Base-by-base conservation (phyloP, 2,113 vertebrate species). In the Benitochromis conjunctus region DNA sequence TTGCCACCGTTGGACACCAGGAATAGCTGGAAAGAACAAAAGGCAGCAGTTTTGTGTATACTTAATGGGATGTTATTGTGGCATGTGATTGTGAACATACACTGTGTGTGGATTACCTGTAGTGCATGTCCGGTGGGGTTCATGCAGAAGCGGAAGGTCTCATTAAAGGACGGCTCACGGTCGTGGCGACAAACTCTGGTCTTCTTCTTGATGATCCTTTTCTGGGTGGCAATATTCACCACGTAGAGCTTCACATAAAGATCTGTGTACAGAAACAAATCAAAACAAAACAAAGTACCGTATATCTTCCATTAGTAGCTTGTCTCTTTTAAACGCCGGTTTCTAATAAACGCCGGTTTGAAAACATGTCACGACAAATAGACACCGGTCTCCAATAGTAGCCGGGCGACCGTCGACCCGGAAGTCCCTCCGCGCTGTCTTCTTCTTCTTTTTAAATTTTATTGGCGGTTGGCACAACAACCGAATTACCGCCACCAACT, bases 121-220 rank as follows among this genome's bases (percentile, higher is more conserved):
- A 96, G 71, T 1, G 95, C 88, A 74, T 99, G 99, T 62, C 98
- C 99, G 0, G 97, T 96, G 83, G 99, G 98, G 95, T 98, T 99
- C 94, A 99, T 96, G 82, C 97, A 97, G 96, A 99, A 99, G 92
- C 98, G 96, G 94, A 99, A 99, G 0, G 98, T 99, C 94, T 99
- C 98, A 31, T 99, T 99, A 91, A 99, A 99, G 0, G 98, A 99
- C 24, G 99, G 99, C 86, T 99, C 99, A 9, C 99, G 96, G 91
- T 99, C 99, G n/a, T 99, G 99, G 56, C 99, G 97, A 92, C 98
- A 99, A 64, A 99, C 98, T 88, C 98, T 96, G 31, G 99, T 99
- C 96, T 99, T 99, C 96, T 99, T 99, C 96, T 99, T 99, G 91
- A 99, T 98, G 85, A 99, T 97, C 94, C 98, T 97, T 89, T 99